Base-by-base conservation (phyloP, 2,797 vertebrate species). In the Xiphophorus birchmanni region DNA sequence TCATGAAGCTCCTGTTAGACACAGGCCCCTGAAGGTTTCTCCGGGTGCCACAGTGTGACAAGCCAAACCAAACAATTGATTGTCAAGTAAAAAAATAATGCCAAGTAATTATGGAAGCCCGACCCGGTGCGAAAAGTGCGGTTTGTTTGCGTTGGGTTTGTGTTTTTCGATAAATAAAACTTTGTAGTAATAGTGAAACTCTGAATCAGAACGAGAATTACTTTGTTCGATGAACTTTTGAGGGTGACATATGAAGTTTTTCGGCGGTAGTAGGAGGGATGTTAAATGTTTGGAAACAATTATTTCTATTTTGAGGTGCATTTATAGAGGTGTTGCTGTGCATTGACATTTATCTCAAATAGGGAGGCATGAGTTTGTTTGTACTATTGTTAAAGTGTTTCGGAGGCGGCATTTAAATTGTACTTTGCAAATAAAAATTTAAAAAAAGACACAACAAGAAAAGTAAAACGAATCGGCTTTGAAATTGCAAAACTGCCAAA, bases 171-270 rank as follows among this genome's bases (percentile, higher is more conserved):
- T 88, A 86, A 90, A 91, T 91, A 92, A 92, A 91, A 77, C 2
- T 12, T 1, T 1, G 52, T 56, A 93, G 89, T 91, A 87, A 92
- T 80, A 93, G 71, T 93, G 94, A 94, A 94, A 94, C 90, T 90
- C 52, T 92, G 91, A 92, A 88, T 94, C 86, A 92, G 87, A 92
- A 71, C 80, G 83, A 90, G 86, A 92, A 79, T 52, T 12, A 75
- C 89, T 93, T 91, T 93, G 89, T 90, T 90, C 82, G 76, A 73
- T 82, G 87, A 90, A 52, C 77, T 84, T 92, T 90, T 86, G 89
- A 89, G 88, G 91, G 84, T 89, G 88, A 89, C 88, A 88, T 88
- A 80, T 83, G 78, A 90, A 84, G 52, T 76, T 74, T 56, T 71
- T 79, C 42, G 76, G 76, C 23, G 15, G 89, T 91, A 89, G 91